These are phyloP conservation scores for Toxotes jaculatrix DNA, from an alignment of 2,113 vertebrate species.

Conservation along the genomic window DNA sequence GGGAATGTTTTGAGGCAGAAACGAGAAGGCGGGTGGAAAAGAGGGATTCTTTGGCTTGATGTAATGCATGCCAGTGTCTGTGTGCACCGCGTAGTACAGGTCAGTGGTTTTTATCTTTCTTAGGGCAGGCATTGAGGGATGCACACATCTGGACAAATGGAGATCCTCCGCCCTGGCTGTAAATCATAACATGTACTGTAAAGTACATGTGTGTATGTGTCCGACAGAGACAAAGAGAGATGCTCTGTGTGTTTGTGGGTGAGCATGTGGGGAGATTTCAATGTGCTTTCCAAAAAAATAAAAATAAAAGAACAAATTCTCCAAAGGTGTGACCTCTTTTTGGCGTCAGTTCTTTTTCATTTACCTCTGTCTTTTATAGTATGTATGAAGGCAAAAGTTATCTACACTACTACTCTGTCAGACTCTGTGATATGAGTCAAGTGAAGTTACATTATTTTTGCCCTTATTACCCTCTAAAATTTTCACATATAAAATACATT, in stretches of 20 bases:
- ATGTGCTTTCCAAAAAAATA: constrained; percentile 9
- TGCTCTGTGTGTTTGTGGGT: constrained; percentile 49
- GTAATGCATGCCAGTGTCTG: constrained; percentile 81
- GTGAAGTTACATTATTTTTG: background rate
- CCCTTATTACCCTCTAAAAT: background rate
- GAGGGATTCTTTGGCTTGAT: constrained; percentile 78
- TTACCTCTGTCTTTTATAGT: constrained; percentile 7
- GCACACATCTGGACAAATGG: constrained; percentile 83
- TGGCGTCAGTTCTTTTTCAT: constrained; percentile 13
- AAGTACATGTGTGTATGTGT: constrained; percentile 56
- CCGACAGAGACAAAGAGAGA: constrained; percentile 58
- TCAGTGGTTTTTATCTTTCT: constrained; percentile 81
- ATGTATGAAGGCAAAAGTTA: constrained; percentile 29
- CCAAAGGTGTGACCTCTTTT: constrained; percentile 14
- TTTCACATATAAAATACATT: background rate
- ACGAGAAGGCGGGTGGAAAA: constrained; percentile 54
- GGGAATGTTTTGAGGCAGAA: constrained; percentile 73
- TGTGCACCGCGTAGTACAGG: constrained; percentile 69
- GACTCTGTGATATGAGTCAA: background rate
- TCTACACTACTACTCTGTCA: constrained; percentile 28
- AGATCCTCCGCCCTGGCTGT: constrained; percentile 69
- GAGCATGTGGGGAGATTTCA: constrained; percentile 55
- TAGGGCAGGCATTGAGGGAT: constrained; percentile 77
- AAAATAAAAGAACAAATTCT: constrained; percentile 26
- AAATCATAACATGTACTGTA: constrained; percentile 75